Percentiles rank a stretch among this genome's conserved stretches.
These are phyloP conservation scores for Napeogenes sylphis DNA, from an alignment of 2,888 invertebrate species.

Conservation along the genomic window DNA sequence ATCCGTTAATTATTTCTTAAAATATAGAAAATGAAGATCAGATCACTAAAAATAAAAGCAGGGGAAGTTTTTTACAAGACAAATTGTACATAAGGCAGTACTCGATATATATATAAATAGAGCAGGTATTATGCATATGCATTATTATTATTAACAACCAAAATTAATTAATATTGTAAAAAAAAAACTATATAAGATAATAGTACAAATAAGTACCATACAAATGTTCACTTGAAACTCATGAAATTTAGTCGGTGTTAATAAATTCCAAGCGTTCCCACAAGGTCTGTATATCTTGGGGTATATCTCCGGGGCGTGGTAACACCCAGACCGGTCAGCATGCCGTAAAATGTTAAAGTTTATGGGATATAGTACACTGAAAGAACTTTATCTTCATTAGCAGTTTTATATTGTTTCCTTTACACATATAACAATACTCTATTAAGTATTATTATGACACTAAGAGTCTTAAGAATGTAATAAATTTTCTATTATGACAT, in stretches of 20 bases:
- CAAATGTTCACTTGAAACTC: background rate
- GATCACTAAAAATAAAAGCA: no score
- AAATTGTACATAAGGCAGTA: no score
- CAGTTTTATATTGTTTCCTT: background rate
- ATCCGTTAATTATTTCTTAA: no score
- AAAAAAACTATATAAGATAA: background rate
- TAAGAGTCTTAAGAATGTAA: no score
- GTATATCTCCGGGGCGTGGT: conserved; percentile 22
- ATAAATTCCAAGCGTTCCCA: conserved; percentile 24
- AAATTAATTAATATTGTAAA: no score
- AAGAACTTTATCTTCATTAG: background rate
- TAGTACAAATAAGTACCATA: background rate
- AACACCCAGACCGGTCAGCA: background rate
- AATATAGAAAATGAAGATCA: no score
- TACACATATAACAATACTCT: background rate
- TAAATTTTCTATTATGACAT: no score
- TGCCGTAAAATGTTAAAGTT: background rate
- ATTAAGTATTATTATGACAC: no score
- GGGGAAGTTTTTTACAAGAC: no score
- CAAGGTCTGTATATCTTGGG: conserved; percentile 27
- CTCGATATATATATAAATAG: no score
- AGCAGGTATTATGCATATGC: no score
- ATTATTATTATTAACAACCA: no score
- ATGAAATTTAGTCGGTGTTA: conserved; percentile 16
- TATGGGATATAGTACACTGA: background rate